Conservation (phyloP, 2,888 invertebrate genomes). For the Apantesis nais region DNA sequence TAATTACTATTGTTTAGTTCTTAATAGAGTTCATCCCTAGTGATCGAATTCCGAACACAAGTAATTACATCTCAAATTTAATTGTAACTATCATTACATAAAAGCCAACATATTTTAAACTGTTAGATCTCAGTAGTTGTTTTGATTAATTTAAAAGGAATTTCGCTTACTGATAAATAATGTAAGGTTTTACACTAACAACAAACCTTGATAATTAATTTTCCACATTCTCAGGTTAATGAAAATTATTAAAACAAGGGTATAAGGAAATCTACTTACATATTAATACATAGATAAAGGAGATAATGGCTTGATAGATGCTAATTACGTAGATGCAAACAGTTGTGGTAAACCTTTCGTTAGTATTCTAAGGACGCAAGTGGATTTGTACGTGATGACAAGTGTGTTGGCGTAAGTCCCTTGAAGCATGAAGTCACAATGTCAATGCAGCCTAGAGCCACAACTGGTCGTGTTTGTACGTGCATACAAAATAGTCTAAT, state of each 20-base stretch:
- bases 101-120: no score
- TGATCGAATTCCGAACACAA: no score
- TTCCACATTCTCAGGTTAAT: neutral
- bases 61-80: no score
- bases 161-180: no score
- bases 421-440: conserved; percentile 28
- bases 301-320: conserved; percentile 28
- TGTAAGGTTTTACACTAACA: neutral
- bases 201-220: no score
- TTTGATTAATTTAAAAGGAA: no score
- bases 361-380: conserved; percentile 38
- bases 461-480: conserved; percentile 19
- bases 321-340: conserved; percentile 44
- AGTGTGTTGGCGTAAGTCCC: conserved; percentile 37
- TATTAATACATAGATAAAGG: conserved; percentile 16
- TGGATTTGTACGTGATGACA: conserved; percentile 41
- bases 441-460: conserved; percentile 30
- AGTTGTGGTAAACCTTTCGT: conserved; percentile 34
- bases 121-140: no score
- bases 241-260: no score
- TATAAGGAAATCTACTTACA: neutral
- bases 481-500: conserved; percentile 40
- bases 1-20: no score
- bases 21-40: no score
- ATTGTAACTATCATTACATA: no score